These are phyloP conservation scores for Epinephelus lanceolatus DNA, from an alignment of 2,113 vertebrate genomes.

Conservation along the genomic window DNA sequence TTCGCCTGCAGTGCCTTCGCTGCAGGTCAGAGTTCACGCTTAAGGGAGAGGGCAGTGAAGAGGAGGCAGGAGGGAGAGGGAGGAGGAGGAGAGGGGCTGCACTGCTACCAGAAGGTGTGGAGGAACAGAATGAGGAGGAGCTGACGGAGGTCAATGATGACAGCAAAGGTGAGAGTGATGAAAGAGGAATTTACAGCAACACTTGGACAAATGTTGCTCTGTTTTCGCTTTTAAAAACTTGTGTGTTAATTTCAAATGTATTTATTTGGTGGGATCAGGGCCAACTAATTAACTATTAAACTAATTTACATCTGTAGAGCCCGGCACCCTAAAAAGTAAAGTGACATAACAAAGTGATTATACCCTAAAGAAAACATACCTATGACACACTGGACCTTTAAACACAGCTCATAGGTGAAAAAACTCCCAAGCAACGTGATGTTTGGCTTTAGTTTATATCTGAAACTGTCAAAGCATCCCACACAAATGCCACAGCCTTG, in stretches of 20 bases:
- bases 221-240: background rate
- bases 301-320: background rate
- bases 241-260: background rate
- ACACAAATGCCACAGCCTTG: constrained; percentile 10
- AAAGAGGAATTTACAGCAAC: background rate
- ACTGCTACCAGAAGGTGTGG: background rate
- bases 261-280: background rate
- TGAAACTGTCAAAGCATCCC: constrained; percentile 10
- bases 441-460: constrained; percentile 42
- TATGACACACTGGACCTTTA: no score
- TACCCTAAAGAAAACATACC: no score
- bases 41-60: background rate
- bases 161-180: constrained; percentile 45
- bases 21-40: constrained; percentile 87
- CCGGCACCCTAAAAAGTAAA: background rate
- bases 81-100: constrained; percentile 31
- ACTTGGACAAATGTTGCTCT: background rate
- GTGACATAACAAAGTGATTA: background rate
- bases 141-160: background rate
- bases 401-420: background rate
- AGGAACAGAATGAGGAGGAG: constrained; percentile 23
- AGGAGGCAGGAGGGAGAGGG: background rate
- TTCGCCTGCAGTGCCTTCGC: constrained; percentile 88
- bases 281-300: background rate
- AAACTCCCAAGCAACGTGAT: background rate